These are phyloP conservation scores for Phalacrocorax carbo DNA, from an alignment of 2,113 vertebrate genomes.

Conservation along the genomic window DNA sequence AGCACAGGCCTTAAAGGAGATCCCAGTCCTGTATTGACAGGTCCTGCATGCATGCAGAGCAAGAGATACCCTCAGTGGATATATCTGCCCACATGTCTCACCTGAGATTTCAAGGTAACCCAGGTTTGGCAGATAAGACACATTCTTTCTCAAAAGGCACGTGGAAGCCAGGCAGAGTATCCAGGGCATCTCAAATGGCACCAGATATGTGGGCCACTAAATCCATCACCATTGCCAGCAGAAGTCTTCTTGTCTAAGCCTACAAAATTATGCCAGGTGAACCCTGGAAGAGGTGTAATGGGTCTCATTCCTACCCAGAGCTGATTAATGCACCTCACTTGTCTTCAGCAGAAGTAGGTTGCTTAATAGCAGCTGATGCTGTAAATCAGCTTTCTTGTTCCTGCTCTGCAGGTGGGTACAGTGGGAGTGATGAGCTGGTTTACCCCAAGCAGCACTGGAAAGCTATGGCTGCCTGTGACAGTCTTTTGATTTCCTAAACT, in stretches of 20 bases:
- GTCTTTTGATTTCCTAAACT: neutral
- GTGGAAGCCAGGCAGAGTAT: neutral
- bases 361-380: neutral
- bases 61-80: neutral
- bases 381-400: neutral
- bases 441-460: neutral
- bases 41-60: neutral
- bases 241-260: neutral
- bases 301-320: neutral
- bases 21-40: neutral
- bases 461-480: neutral
- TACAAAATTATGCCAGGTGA: neutral
- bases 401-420: neutral
- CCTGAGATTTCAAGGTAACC: neutral
- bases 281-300: neutral
- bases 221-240: neutral
- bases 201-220: neutral
- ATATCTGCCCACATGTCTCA: neutral
- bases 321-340: neutral
- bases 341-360: neutral
- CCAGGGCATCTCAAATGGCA: neutral
- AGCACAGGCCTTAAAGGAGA: neutral
- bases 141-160: neutral
- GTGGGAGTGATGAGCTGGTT: neutral
- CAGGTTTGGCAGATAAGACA: neutral